Base-by-base conservation (phyloP, 1,140 invertebrate species). In the Drosophila bifasciata region DNA sequence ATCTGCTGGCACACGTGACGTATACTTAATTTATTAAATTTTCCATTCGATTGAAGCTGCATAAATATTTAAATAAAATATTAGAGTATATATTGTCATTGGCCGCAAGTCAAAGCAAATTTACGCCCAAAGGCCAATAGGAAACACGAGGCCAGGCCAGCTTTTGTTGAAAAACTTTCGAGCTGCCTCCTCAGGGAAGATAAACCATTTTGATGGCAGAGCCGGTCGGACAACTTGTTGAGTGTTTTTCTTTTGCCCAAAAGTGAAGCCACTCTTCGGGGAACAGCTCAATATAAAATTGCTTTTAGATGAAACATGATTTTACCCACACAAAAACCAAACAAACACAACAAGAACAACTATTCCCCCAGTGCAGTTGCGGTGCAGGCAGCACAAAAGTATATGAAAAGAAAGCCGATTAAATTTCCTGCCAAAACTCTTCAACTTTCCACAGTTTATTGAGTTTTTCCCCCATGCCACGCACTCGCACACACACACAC, bases 1-100 rank as follows among this genome's bases (percentile, higher is more conserved):
- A 76, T 59, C 9, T 8, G 23, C n/a, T 36, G 13, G 21, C 19
- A 17, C 52, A 76, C 70, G 76, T 76, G 69, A 36, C 69, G 70
- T 56, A 60, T 74, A 16, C 64, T 44, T 46, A 43, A 71, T 79
- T 56, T 70, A 46, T 41, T 60, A 46, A 32, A 44, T 23, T 28
- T 43, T 53, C 52, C 40, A 36, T 4, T 36, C 49, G 25, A 52
- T 57, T 72, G 56, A 16, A 16, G 15, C 3, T 28, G 46, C 43
- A 60, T 9, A 36, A 58, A 39, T 55, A 36, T 32, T 76, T 49
- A 36, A n/a, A 23, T 39, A 52, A 32, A 21, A 16, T 11, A 15
- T 9, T 0, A 2, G 45, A 19, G 15, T 7, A 15, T 7, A 15
- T 17, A 5, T 11, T 23, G 45, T 25, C 32, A 36, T 36, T 36